phyloP scores from a whole-genome alignment of 2,888 invertebrate genomes.

The Charanyca ferruginea region DNA sequence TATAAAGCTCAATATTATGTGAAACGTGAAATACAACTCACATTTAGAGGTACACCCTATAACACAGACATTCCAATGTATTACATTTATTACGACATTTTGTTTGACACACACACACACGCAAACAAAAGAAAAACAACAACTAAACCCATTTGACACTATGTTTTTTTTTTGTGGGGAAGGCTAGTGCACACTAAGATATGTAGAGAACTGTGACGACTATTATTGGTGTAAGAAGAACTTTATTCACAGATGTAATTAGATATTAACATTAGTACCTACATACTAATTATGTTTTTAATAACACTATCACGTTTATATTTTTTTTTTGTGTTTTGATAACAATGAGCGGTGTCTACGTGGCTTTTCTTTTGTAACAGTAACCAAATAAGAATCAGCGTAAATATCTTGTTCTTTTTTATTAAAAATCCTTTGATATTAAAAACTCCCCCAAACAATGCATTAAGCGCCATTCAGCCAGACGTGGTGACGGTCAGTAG shows the following conservation, averaged over 20 bases:
- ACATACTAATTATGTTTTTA: slow-evolving; percentile 15
- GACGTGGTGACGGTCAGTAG: too few relatives aligned
- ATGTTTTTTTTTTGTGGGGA: slow-evolving; percentile 54
- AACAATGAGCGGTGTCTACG: slow-evolving; percentile 3
- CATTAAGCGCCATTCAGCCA: too few relatives aligned
- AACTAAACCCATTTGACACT: slow-evolving; percentile 51
- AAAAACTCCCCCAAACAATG: too few relatives aligned
- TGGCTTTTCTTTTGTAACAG: background rate
- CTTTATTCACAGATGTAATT: background rate
- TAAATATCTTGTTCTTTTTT: too few relatives aligned
- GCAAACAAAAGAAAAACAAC: slow-evolving; percentile 49
- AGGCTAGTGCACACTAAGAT: slow-evolving; percentile 57
- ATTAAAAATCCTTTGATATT: too few relatives aligned
- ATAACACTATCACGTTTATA: slow-evolving; percentile 9
- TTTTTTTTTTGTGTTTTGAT: background rate
- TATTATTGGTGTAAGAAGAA: slow-evolving; percentile 7
- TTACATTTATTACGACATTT: slow-evolving; percentile 49
- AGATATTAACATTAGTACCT: slow-evolving; percentile 22
- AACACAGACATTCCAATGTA: slow-evolving; percentile 61
- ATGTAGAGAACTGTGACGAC: slow-evolving; percentile 27
- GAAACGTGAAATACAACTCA: slow-evolving; percentile 56
- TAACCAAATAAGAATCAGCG: background rate
- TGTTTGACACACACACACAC: slow-evolving; percentile 50
- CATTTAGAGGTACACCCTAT: slow-evolving; percentile 61
- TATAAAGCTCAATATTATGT: slow-evolving; percentile 59